phyloP scores from a whole-genome alignment of 2,797 vertebrate genomes.

The Eleutherodactylus coqui region DNA sequence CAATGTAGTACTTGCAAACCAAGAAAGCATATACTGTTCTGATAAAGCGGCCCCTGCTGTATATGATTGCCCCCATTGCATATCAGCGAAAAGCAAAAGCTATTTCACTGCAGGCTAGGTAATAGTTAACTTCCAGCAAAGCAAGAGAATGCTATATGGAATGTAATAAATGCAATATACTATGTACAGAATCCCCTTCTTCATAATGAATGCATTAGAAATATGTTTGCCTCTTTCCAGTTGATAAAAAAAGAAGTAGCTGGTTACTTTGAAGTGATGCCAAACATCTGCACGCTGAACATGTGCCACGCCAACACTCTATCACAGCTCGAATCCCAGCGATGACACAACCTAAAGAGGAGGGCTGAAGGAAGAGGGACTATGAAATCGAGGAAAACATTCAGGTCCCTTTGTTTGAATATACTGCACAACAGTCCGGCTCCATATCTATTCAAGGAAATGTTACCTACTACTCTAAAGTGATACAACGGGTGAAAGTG shows the following conservation, averaged over 20 bases:
- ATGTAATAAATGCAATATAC: background rate
- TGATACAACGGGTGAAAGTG: background rate
- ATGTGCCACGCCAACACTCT: slow-evolving; percentile 31
- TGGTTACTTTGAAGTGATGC: slow-evolving; percentile 33
- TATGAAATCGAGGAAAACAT: background rate
- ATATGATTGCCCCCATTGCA: background rate
- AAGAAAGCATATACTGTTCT: no score
- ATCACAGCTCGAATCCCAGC: background rate
- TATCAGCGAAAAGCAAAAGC: background rate
- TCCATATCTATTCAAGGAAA: background rate
- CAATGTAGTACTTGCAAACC: no score
- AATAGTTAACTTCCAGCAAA: background rate
- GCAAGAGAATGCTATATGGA: background rate
- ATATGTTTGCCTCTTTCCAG: background rate
- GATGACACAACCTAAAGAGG: background rate
- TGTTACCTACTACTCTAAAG: background rate
- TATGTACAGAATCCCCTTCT: background rate
- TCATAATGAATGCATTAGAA: background rate
- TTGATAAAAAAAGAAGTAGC: slow-evolving; percentile 18
- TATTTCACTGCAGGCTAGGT: background rate
- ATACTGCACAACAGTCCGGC: background rate
- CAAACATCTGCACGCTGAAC: slow-evolving; percentile 53
- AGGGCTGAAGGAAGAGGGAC: background rate
- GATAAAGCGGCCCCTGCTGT: no score
- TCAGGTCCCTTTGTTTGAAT: background rate